Conservation (phyloP, 2,113 vertebrate genomes). For the Cyanoramphus novaezelandiae region DNA sequence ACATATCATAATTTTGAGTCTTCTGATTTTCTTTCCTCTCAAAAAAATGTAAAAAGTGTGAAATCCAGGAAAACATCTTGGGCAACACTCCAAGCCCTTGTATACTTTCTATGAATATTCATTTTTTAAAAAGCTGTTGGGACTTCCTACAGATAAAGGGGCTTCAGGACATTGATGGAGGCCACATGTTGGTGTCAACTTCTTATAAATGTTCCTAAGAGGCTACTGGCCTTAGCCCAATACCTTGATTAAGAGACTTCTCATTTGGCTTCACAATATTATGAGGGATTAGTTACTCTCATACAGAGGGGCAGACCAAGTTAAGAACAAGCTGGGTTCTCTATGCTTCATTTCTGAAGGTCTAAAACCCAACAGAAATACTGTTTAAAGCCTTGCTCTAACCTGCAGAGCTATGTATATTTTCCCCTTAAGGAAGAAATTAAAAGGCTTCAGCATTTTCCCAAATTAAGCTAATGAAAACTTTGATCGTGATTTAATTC, state of each 20-base stretch:
- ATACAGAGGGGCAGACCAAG: not conserved
- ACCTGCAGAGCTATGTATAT: not conserved
- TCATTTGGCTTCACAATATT: not conserved
- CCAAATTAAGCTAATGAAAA: not conserved
- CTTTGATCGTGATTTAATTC: accelerated
- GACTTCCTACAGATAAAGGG: not conserved
- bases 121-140: not conserved
- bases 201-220: not conserved
- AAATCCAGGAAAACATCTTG: not conserved
- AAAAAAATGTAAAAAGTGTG: not conserved
- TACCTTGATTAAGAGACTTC: not conserved
- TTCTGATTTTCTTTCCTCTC: not conserved
- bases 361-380: not conserved
- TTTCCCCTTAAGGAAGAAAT: not conserved
- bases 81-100: not conserved
- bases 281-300: not conserved
- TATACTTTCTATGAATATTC: not conserved
- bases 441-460: not conserved
- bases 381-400: not conserved
- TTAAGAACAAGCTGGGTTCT: not conserved
- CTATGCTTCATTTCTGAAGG: not conserved
- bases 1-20: not conserved
- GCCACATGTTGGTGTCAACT: not conserved
- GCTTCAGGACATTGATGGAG: not conserved
- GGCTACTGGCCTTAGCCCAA: not conserved